Evolutionary conservation across 2,797 vertebrate genomes (phyloP).

Genomic region (Oryzias sinensis): DNA sequence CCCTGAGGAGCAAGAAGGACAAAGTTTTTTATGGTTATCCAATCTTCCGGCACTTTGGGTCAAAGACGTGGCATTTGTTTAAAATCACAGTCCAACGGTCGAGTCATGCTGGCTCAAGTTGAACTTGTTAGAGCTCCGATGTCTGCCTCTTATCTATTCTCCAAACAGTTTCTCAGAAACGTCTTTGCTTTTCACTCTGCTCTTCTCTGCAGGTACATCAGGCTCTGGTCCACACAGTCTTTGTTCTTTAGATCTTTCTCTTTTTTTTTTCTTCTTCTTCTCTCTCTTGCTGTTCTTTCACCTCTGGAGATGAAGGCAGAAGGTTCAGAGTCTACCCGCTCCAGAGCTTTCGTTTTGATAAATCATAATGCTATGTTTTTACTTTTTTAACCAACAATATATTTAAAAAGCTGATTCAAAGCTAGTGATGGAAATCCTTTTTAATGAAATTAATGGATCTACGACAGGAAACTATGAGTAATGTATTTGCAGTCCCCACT

Average conservation of each 20-base stretch:
- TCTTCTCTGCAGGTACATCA: not conserved
- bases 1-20: conserved; percentile 63
- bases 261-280: not conserved
- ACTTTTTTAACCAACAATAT: not conserved
- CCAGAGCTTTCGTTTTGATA: not conserved
- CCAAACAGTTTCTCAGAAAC: not conserved
- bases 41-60: too few relatives aligned
- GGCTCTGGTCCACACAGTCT: not conserved
- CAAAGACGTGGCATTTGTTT: too few relatives aligned
- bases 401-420: too few relatives aligned
- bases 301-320: not conserved
- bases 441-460: too few relatives aligned
- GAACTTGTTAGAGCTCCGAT: too few relatives aligned
- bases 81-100: too few relatives aligned
- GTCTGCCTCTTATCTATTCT: not conserved
- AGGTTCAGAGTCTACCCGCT: not conserved
- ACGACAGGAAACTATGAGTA: too few relatives aligned
- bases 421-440: too few relatives aligned
- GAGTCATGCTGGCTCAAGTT: not conserved
- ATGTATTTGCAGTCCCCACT: too few relatives aligned
- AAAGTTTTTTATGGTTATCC: conserved; percentile 16
- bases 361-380: not conserved
- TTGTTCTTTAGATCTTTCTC: not conserved
- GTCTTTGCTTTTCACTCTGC: not conserved
- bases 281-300: not conserved